phyloP scores from a whole-genome alignment of 2,797 vertebrate genomes.

The Coregonus ussuriensis region DNA sequence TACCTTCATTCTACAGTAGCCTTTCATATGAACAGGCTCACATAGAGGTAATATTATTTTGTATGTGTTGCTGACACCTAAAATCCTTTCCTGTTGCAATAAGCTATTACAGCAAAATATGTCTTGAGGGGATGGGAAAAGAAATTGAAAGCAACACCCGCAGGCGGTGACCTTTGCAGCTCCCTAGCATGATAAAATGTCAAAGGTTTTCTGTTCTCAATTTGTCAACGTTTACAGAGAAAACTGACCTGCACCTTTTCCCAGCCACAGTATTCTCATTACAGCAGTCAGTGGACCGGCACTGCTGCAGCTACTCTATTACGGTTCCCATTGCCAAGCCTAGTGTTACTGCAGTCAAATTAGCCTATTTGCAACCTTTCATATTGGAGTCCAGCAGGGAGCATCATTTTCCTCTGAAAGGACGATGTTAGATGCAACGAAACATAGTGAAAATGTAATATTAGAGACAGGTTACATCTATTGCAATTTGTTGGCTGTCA shows the following conservation, averaged over 20 bases:
- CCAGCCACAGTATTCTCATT: conserved; percentile 64
- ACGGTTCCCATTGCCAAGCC: conserved; percentile 61
- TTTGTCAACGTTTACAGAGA: conserved; percentile 75
- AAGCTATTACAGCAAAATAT: conserved; percentile 42
- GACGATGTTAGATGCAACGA: conserved; percentile 33
- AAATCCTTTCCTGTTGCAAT: conserved; percentile 38
- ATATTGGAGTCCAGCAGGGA: conserved; percentile 59
- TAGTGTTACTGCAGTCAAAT: conserved; percentile 73
- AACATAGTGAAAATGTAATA: conserved; percentile 52
- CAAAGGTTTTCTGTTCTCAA: conserved; percentile 77
- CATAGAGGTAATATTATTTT: conserved; percentile 27
- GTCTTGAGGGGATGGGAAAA: conserved; percentile 54
- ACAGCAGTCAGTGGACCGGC: conserved; percentile 69
- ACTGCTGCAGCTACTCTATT: conserved; percentile 65
- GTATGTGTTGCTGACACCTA: conserved; percentile 14
- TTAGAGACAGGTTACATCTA: conserved; percentile 48
- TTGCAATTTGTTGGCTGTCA: conserved; percentile 60
- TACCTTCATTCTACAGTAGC: background rate
- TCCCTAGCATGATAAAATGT: conserved; percentile 73
- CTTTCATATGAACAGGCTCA: background rate
- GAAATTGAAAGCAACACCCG: conserved; percentile 64
- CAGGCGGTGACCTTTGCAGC: conserved; percentile 71
- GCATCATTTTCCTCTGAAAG: conserved; percentile 54
- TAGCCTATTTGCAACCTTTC: conserved; percentile 75
- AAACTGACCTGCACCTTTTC: conserved; percentile 72